Conservation (phyloP, 2,888 invertebrate species). For the Orthonevra nobilis region DNA sequence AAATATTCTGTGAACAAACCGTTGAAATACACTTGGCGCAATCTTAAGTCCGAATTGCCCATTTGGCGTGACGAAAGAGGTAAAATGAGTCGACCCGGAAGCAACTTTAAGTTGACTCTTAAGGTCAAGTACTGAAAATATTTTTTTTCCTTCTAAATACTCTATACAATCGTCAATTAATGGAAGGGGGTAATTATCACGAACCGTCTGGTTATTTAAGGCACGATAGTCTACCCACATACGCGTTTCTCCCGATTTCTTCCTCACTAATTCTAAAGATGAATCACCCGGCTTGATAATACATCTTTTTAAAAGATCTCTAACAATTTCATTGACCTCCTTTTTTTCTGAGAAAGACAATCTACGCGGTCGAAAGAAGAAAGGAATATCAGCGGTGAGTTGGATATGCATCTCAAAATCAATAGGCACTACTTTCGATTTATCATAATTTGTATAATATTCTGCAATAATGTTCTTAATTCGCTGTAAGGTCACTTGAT, state of each 20-base stretch:
- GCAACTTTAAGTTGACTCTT: conserved; percentile 12
- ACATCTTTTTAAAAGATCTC: neutral
- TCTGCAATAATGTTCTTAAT: neutral
- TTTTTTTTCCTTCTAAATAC: neutral
- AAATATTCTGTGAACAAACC: neutral
- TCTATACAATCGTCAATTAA: conserved; percentile 22
- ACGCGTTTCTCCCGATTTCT: conserved; percentile 9
- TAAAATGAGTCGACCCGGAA: neutral
- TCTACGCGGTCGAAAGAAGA: conserved; percentile 12
- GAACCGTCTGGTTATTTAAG: conserved; percentile 8
- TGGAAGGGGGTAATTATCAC: conserved; percentile 8
- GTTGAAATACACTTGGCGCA: neutral
- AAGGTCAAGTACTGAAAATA: conserved; percentile 8
- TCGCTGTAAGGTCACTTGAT: neutral
- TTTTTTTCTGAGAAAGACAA: conserved; percentile 7
- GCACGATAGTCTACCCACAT: conserved; percentile 33
- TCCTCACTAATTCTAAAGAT: conserved; percentile 3
- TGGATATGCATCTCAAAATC: conserved; percentile 23
- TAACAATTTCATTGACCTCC: neutral
- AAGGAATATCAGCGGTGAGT: conserved; percentile 3
- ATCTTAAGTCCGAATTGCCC: conserved; percentile 17
- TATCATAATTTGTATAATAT: conserved; percentile 2
- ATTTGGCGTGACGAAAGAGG: neutral
- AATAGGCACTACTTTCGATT: neutral
- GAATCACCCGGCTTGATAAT: conserved; percentile 20